phyloP scores from a whole-genome alignment of 2,888 invertebrate species.

The Brachynemurus nebulosus region DNA sequence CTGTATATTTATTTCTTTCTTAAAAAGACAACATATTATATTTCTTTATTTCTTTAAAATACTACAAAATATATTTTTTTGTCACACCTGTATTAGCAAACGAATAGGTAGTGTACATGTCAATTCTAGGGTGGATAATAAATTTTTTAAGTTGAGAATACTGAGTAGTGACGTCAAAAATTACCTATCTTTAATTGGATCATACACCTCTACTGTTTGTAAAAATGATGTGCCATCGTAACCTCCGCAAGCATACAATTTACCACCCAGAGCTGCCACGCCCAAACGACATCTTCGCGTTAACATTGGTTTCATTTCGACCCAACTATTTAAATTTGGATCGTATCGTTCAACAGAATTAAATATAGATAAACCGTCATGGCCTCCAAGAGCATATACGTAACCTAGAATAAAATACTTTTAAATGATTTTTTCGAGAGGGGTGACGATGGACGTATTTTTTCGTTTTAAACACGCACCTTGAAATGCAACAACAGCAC shows the following conservation, averaged over 20 bases:
- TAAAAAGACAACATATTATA: no score
- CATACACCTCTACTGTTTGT: constrained; percentile 67
- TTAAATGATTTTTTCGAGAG: not conserved
- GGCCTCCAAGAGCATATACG: constrained; percentile 73
- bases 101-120: no score
- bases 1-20: no score
- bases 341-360: constrained; percentile 75
- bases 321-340: constrained; percentile 58
- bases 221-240: constrained; percentile 76
- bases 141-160: no score
- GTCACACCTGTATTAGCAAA: no score
- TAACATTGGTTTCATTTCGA: constrained; percentile 61
- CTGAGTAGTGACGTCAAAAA: constrained; percentile 21
- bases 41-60: no score
- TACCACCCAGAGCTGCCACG: constrained; percentile 65
- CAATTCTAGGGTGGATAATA: no score
- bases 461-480: constrained; percentile 21
- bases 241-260: constrained; percentile 72
- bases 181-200: constrained; percentile 53
- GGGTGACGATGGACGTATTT: no score
- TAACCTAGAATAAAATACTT: constrained; percentile 39
- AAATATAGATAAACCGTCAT: constrained; percentile 77
- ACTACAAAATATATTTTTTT: no score
- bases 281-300: constrained; percentile 65
- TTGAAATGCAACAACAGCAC: constrained; percentile 32